Base-by-base conservation (phyloP, 1,140 invertebrate genomes). In the Monomorium pharaonis region DNA sequence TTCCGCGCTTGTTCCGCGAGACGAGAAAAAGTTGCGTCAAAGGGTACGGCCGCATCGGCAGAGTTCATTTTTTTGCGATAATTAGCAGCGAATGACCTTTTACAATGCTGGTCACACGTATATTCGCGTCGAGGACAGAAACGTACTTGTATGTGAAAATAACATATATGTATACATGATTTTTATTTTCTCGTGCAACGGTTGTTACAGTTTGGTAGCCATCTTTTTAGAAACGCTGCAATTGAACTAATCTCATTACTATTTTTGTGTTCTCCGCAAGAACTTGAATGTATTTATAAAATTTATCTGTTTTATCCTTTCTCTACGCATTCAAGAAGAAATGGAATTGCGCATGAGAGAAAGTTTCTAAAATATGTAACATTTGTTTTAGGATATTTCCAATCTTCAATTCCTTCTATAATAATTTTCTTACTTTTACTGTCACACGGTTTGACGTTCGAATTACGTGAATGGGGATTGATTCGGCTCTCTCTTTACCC, bases 1-100 rank as follows among this genome's bases (percentile, higher is more conserved):
- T 83, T 69, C 62, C 84, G 80, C 63, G 84, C 84, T 81, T 67
- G 62, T 86, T 58, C 76, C 67, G 65, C 85, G 90, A 58, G 49
- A 56, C 30, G 54, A 74, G 30, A 81, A 56, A 80, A 33, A 58
- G 67, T 33, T 44, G 37, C 78, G 54, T 83, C 78, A 83, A 83
- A 83, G 78, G 78, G 51, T 54, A 83, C 16, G 54, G 49, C 24
- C 21, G 9, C 67, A 83, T 83, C 78, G 78, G 37, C 51, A 27
- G 54, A 80, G 18, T 42, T 72, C 51, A 72, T 83, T 74, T 83
- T 76, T 83, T 74, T 60, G 54, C 67, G 67, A 83, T 83, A 83
- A 83, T 83, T 83, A 83, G 78, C 78, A 83, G 78, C 67, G 67
- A 83, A 83, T 83, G 74, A 67, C 67, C 78, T 83, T 83, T 83